phyloP scores from a whole-genome alignment of 2,888 invertebrate genomes.

The Cynaeus angustus region DNA sequence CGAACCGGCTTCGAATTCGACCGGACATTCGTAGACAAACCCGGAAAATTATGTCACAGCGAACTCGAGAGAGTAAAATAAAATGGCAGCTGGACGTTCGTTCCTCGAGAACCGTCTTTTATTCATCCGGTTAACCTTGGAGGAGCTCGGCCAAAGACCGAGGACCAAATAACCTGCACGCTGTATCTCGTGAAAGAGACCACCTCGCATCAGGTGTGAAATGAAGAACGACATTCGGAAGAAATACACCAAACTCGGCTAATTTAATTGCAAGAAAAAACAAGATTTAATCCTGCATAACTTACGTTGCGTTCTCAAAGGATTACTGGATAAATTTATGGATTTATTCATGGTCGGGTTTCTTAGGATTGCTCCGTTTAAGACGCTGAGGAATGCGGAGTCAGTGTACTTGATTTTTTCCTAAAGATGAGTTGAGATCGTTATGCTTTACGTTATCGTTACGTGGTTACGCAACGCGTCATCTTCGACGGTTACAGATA shows the following conservation, averaged over 20 bases:
- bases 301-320: constrained; percentile 14
- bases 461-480: constrained; percentile 14
- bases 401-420: constrained; percentile 8
- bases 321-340: constrained; percentile 23
- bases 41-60: constrained; percentile 42
- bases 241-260: background rate
- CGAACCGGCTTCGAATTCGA: constrained; percentile 15
- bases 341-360: constrained; percentile 19
- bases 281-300: constrained; percentile 8
- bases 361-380: constrained; percentile 66
- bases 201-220: constrained; percentile 32
- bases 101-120: constrained; percentile 34
- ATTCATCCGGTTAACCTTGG: constrained; percentile 56
- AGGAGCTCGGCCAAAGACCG: constrained; percentile 54
- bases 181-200: constrained; percentile 36
- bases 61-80: constrained; percentile 18
- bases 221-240: constrained; percentile 15
- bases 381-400: constrained; percentile 63
- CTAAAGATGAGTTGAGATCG: constrained; percentile 9
- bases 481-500: background rate
- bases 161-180: constrained; percentile 42
- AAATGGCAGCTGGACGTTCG: constrained; percentile 38
- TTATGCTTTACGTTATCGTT: constrained; percentile 1
- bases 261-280: constrained; percentile 2
- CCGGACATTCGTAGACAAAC: constrained; percentile 22